Conservation (phyloP, 2,888 invertebrate genomes). For the Hirtodrosophila cameraria region DNA sequence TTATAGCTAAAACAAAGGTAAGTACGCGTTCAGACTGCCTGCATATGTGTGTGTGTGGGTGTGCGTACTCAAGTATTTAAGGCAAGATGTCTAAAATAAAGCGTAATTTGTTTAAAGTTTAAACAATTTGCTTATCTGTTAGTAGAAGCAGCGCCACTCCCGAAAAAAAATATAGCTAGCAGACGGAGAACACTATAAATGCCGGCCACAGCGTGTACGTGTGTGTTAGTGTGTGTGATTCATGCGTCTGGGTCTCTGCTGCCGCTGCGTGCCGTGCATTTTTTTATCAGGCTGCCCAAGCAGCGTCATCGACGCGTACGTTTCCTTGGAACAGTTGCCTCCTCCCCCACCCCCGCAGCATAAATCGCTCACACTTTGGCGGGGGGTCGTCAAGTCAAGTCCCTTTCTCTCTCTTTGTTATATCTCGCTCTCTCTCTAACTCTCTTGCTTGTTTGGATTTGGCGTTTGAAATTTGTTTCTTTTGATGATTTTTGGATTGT, state of each 20-base stretch:
- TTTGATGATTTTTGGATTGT: slow-evolving; percentile 51
- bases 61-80: slow-evolving; percentile 3
- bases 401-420: slow-evolving; percentile 1
- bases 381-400: slow-evolving; percentile 56
- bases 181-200: slow-evolving; percentile 32
- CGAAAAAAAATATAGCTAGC: slow-evolving; percentile 51
- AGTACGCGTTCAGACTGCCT: slow-evolving; percentile 30
- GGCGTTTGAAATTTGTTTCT: slow-evolving; percentile 45
- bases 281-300: slow-evolving; percentile 61
- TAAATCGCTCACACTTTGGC: slow-evolving; percentile 38
- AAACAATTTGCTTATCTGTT: slow-evolving; percentile 44
- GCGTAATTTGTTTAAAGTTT: slow-evolving; percentile 9
- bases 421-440: neutral
- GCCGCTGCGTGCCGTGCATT: slow-evolving; percentile 58
- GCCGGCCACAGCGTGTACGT: slow-evolving; percentile 43
- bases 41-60: slow-evolving; percentile 6
- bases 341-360: slow-evolving; percentile 1
- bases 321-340: slow-evolving; percentile 59
- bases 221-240: slow-evolving; percentile 65
- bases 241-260: slow-evolving; percentile 63
- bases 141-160: slow-evolving; percentile 55
- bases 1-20: slow-evolving; percentile 40
- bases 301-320: slow-evolving; percentile 56
- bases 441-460: slow-evolving; percentile 18
- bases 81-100: neutral